Conservation (phyloP, 2,888 invertebrate genomes). For the Tubulanus polymorphus region DNA sequence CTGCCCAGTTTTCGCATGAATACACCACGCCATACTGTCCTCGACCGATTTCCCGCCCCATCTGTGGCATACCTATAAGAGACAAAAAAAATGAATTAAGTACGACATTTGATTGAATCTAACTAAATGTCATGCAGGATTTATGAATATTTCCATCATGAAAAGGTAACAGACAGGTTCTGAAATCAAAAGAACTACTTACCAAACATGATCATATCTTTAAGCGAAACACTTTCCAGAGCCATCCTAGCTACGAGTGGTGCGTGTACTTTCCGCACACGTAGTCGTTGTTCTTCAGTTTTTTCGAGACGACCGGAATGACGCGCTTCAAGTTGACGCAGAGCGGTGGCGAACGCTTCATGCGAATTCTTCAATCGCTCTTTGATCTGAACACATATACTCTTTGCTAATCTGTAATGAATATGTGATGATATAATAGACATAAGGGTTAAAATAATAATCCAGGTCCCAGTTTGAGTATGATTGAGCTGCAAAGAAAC, state of each 20-base stretch:
- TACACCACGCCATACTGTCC: slow-evolving; percentile 90
- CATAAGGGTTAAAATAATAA: too few species aligned
- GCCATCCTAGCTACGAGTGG: slow-evolving; percentile 77
- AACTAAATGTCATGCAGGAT: neutral
- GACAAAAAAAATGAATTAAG: neutral
- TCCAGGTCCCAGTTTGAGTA: too few species aligned
- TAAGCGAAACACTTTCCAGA: slow-evolving; percentile 77
- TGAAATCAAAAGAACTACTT: slow-evolving; percentile 18
- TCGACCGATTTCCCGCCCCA: slow-evolving; percentile 60
- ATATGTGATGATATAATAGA: neutral
- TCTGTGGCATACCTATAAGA: slow-evolving; percentile 55
- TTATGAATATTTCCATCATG: too few species aligned
- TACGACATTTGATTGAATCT: too few species aligned
- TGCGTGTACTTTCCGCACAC: slow-evolving; percentile 65
- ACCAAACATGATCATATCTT: slow-evolving; percentile 72
- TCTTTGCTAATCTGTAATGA: slow-evolving; percentile 62
- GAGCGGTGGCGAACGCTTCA: slow-evolving; percentile 70
- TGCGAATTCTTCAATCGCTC: slow-evolving; percentile 74
- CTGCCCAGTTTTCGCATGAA: slow-evolving; percentile 72
- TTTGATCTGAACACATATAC: slow-evolving; percentile 70
- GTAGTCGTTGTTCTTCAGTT: slow-evolving; percentile 70
- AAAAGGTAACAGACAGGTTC: neutral
- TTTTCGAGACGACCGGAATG: slow-evolving; percentile 70
- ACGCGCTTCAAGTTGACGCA: slow-evolving; percentile 66
- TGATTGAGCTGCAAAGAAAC: too few species aligned